phyloP scores from a whole-genome alignment of 1,140 invertebrate genomes.

The Pantala flavescens region DNA sequence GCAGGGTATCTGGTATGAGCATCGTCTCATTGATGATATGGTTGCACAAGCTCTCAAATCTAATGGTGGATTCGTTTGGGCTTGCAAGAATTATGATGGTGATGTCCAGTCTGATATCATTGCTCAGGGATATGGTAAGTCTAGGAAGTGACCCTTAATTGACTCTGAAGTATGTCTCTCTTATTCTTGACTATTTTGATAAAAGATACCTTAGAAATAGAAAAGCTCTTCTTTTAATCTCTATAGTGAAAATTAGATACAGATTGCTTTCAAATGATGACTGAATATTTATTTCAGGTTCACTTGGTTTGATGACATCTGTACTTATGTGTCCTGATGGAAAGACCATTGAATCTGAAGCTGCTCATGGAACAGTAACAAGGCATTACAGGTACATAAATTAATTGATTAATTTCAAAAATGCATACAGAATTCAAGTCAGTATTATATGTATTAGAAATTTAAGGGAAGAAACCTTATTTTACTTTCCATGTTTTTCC shows the following conservation, averaged over 20 bases:
- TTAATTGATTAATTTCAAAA: neutral
- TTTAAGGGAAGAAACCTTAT: neutral
- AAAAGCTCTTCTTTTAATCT: neutral
- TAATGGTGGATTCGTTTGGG: constrained; percentile 81
- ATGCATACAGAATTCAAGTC: neutral
- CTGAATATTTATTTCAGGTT: constrained; percentile 38
- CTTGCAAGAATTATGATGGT: constrained; percentile 87
- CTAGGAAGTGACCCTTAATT: neutral
- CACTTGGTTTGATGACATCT: constrained; percentile 85
- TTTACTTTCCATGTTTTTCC: neutral
- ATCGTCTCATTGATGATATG: constrained; percentile 88
- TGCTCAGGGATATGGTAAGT: constrained; percentile 62
- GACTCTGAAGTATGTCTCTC: too few species aligned
- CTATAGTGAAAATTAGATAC: too few species aligned
- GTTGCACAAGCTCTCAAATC: constrained; percentile 81
- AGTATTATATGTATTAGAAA: neutral
- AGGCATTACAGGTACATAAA: constrained; percentile 63
- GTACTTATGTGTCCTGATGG: constrained; percentile 86
- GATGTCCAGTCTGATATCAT: constrained; percentile 85
- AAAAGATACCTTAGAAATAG: too few species aligned
- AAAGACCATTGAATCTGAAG: constrained; percentile 81
- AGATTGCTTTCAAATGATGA: neutral
- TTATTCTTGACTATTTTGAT: too few species aligned
- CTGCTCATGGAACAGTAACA: constrained; percentile 86
- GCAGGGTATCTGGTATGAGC: constrained; percentile 79